Percentiles rank a stretch among this genome's conserved stretches.
Evolutionary conservation across 1,140 invertebrate species (phyloP).

Genomic region (Choristoneura fumiferana): DNA sequence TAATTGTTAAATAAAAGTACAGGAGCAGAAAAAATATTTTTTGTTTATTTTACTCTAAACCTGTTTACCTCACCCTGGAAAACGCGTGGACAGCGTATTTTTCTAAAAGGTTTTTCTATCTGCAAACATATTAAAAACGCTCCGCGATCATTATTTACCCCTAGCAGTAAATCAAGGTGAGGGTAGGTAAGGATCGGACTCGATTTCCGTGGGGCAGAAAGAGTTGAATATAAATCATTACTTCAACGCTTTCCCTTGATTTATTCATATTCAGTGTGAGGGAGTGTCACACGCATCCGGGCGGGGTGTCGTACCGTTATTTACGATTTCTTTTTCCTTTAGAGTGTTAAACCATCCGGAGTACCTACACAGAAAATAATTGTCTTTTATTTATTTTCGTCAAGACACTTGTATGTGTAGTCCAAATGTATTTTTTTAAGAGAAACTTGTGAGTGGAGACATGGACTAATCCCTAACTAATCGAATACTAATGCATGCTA

Average conservation of each 20-base stretch:
- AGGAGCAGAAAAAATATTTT: too few relatives aligned
- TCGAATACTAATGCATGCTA: too few relatives aligned
- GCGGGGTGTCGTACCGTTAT: constrained; percentile 38
- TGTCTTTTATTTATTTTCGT: too few relatives aligned
- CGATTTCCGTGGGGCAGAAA: constrained; percentile 35
- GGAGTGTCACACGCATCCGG: constrained; percentile 47
- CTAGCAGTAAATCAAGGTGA: constrained; percentile 24
- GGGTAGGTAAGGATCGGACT: constrained; percentile 23
- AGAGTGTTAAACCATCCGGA: constrained; percentile 33
- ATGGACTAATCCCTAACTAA: background rate
- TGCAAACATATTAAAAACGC: constrained; percentile 3
- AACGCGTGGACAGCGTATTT: background rate
- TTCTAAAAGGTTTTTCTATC: background rate
- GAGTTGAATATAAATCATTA: constrained; percentile 54
- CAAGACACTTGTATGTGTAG: too few relatives aligned
- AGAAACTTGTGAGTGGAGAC: background rate
- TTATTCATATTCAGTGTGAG: constrained; percentile 43
- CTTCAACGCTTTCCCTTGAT: constrained; percentile 47
- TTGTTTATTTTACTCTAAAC: too few relatives aligned
- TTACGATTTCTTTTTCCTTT: constrained; percentile 41
- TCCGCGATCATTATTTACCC: constrained; percentile 8
- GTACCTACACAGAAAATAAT: too few relatives aligned
- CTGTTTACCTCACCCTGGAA: too few relatives aligned
- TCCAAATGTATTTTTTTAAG: background rate
- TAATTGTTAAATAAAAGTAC: too few relatives aligned